These are phyloP conservation scores for Ctena decussata DNA, from an alignment of 2,888 invertebrate genomes.

Conservation along the genomic window DNA sequence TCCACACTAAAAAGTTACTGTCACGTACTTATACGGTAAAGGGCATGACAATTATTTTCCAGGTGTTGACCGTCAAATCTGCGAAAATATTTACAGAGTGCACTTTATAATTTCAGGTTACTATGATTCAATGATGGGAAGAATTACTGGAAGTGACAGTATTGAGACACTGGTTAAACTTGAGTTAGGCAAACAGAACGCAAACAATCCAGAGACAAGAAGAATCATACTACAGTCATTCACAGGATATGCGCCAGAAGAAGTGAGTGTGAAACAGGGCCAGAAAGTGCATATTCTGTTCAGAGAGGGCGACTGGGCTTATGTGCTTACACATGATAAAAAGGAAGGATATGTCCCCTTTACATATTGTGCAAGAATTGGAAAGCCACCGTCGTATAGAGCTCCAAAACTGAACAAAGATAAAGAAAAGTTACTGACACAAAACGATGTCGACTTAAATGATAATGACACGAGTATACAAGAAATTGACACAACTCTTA, in stretches of 20 bases:
- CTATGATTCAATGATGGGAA: conserved; percentile 88
- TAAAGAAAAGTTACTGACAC: not conserved
- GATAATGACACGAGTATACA: not conserved
- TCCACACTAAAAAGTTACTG: too few species aligned
- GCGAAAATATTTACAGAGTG: too few species aligned
- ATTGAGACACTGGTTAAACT: conserved; percentile 96
- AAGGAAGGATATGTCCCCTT: conserved; percentile 98
- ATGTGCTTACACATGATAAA: conserved; percentile 96
- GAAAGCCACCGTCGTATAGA: conserved; percentile 7
- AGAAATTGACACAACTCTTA: not conserved
- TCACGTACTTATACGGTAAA: too few species aligned
- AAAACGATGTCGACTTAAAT: not conserved
- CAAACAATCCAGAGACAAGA: conserved; percentile 65
- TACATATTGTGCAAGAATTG: conserved; percentile 88
- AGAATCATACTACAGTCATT: conserved; percentile 90
- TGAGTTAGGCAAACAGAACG: conserved; percentile 94
- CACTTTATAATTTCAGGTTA: not conserved
- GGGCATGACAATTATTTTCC: too few species aligned
- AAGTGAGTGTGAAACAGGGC: conserved; percentile 95
- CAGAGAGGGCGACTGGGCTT: conserved; percentile 98
- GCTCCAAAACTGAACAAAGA: conserved; percentile 8
- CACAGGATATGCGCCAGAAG: conserved; percentile 97
- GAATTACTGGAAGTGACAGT: conserved; percentile 97
- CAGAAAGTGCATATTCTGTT: conserved; percentile 96
- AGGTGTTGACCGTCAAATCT: too few species aligned